A percentile compares a stretch with the other conserved stretches of the same genome.
These are phyloP conservation scores for Macrobrachium nipponense DNA, from an alignment of 1,140 invertebrate species.

Conservation along the genomic window DNA sequence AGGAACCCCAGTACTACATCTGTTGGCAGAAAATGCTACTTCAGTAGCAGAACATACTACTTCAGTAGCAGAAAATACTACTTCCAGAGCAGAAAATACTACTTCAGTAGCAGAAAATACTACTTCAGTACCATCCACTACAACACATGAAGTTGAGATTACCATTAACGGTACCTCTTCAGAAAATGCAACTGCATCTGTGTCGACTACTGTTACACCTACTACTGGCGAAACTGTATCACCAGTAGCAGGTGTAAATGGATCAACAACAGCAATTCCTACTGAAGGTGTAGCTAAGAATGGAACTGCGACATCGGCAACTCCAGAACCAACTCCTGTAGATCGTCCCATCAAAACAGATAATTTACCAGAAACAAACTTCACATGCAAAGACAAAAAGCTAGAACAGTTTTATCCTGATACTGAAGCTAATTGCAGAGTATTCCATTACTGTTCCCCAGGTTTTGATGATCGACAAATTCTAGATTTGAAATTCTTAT, in stretches of 20 bases:
- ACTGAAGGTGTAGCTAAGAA: not conserved
- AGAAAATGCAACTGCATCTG: conserved; percentile 1
- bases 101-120: not conserved
- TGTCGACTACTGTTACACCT: not conserved
- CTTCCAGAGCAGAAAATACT: not conserved
- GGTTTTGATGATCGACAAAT: conserved; percentile 73
- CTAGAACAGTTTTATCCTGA: conserved; percentile 74
- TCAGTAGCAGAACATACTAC: not conserved
- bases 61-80: not conserved
- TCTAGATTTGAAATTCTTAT: conserved; percentile 75
- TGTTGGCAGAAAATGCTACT: not conserved
- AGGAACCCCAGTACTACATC: not conserved
- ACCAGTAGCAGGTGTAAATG: conserved; percentile 30
- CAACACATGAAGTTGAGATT: not conserved
- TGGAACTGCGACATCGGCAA: not conserved
- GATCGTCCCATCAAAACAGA: conserved; percentile 40
- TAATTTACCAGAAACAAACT: conserved; percentile 65
- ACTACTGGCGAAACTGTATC: not conserved
- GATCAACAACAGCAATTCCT: conserved; percentile 23
- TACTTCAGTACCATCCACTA: not conserved
- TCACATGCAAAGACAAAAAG: conserved; percentile 73
- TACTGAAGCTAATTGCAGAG: conserved; percentile 71
- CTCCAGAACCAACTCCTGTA: conserved; percentile 1
- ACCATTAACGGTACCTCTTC: not conserved
- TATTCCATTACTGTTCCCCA: conserved; percentile 75